These are phyloP conservation scores for Balearica regulorum DNA, from an alignment of 2,797 vertebrate genomes.

Conservation along the genomic window DNA sequence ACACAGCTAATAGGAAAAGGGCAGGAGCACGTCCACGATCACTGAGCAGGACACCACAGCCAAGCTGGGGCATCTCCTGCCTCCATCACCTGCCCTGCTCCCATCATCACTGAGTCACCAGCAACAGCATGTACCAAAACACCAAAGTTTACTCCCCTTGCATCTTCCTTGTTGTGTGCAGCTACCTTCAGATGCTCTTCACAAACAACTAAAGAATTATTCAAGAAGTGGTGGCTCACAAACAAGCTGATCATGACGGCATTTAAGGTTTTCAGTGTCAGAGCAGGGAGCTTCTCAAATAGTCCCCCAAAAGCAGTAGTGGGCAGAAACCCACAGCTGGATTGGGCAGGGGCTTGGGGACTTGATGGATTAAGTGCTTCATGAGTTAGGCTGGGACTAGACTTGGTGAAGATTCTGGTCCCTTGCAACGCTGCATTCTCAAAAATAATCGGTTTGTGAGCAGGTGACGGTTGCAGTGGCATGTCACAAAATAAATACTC, in stretches of 20 bases:
- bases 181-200: background rate
- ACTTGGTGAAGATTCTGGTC: no score
- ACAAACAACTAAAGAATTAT: background rate
- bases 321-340: background rate
- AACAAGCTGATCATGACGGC: background rate
- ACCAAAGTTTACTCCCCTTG: background rate
- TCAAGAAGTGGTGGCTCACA: background rate
- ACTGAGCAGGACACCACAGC: background rate
- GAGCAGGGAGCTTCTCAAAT: background rate
- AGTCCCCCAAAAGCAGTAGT: background rate
- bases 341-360: background rate
- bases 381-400: background rate
- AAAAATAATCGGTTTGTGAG: background rate
- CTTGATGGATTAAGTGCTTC: background rate
- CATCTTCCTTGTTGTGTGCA: background rate
- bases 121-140: background rate
- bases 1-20: background rate
- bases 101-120: background rate
- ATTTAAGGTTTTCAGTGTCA: background rate
- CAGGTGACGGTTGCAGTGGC: rapidly evolving
- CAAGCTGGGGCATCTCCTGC: background rate
- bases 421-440: background rate
- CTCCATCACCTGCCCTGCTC: background rate
- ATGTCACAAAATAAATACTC: background rate
- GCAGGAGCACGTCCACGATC: rapidly evolving